phyloP scores from a whole-genome alignment of 30 jellyfish, hydroid and myxozoan genomes.

The Pelagia noctiluca region DNA sequence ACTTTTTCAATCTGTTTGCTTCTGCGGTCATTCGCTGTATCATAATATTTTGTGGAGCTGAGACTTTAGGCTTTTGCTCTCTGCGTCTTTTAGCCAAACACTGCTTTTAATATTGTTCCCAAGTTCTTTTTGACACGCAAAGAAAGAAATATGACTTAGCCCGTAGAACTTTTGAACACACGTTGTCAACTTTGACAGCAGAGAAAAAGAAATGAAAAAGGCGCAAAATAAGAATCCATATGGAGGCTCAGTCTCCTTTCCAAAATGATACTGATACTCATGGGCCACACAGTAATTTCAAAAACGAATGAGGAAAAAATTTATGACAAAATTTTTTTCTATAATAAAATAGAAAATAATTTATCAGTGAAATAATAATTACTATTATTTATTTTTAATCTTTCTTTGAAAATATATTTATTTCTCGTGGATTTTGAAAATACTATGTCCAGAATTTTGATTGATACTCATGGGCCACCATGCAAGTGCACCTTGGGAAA shows the following conservation, averaged over 20 bases:
- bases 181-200: not conserved
- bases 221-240: not conserved
- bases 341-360: no score
- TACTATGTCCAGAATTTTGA: not conserved
- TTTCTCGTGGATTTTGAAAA: not conserved
- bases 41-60: conserved; percentile 13
- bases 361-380: not conserved
- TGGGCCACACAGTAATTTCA: not conserved
- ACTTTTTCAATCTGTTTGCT: conserved; percentile 12
- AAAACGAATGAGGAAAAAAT: not conserved
- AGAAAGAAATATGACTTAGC: not conserved
- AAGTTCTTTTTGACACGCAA: not conserved
- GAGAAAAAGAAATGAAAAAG: not conserved
- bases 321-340: not conserved
- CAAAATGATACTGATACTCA: not conserved
- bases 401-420: no score
- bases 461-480: conserved; percentile 8
- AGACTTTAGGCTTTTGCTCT: conserved; percentile 8
- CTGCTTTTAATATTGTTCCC: not conserved
- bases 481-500: no score
- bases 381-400: not conserved
- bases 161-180: not conserved
- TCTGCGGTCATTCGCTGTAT: conserved; percentile 20
- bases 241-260: not conserved
- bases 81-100: not conserved